Evolutionary conservation across 2,888 invertebrate species (phyloP), one percentile per base, ranked within the genome.

Genomic region (Ceratothoa steindachneri): DNA sequence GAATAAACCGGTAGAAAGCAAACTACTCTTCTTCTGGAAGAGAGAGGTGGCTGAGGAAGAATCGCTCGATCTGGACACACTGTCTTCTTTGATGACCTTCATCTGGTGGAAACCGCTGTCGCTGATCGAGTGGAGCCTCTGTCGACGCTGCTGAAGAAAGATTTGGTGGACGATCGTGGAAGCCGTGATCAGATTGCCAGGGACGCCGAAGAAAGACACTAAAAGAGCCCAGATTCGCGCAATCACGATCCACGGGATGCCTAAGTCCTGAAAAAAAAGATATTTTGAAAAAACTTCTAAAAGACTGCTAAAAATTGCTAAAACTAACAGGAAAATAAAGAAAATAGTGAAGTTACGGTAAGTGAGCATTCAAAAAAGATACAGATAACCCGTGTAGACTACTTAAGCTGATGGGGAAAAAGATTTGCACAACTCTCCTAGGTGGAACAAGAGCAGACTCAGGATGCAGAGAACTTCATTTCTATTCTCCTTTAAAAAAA

Each of bases 81-180:
- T 60, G n/a, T 24, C 60, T 7, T 1, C 60, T 60, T 60, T 60
- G 24, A 60, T 60, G 24, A 60, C 27, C 9, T 60, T 60, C 60
- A 60, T 2, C 24, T 60, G 60, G 19, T 60, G 60, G 60, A 60
- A 60, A 7, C 60, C n/a, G 24, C 60, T 60, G 60, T 60, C 60
- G 9, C 60, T 60, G n/a, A 60, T 60, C 1, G 60, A 60, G 60
- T 60, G 60, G 12, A 60, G 24, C 27, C 24, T 60, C 22, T 60
- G 60, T 24, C 60, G n/a, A 22, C 60, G n/a, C 1, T 60, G 60
- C 1, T 60, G 19, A 12, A 60, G 19, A 7, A 60, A 60, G 12
- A 60, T 24, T 24, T 60, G 60, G 24, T 60, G 27, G 24, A 60
- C 24, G 1, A 60, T 60, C 12, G 3, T 60, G 22, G 60, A 60